Base-by-base conservation (phyloP, 2,888 invertebrate species). In the Spialia ferax region DNA sequence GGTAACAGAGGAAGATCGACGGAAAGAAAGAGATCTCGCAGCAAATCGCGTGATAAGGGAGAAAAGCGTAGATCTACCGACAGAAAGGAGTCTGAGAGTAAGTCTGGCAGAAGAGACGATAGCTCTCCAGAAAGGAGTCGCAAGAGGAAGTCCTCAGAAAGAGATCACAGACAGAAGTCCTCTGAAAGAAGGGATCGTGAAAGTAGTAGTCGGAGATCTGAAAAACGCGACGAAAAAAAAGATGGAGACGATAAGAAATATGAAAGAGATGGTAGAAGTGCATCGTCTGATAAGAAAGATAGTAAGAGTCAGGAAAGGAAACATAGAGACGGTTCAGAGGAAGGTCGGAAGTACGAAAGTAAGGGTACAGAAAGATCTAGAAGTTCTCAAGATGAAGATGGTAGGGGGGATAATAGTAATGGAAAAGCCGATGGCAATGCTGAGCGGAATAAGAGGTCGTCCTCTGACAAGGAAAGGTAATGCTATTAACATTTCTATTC, bases 121-220 rank as follows among this genome's bases (percentile, higher is more conserved):
- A 22, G 52, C n/a, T 65, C 65, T 18, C 35, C 52, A 6, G 67
- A 67, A 0, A 61, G 61, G 55, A 52, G 59, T 52, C 35, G 29
- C 45, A 8, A 18, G 13, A 45, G 35, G 3, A 32, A 22, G 23
- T 35, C 48, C n/a, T 56, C 56, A 13, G 38, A 32, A 11, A 67
- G 61, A n/a, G 61, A 66, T 10, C 20, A 60, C 22, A 60, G 60
- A n/a, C 60, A 54, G 20, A 66, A 22, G 13, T 66, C 66, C 0
- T 29, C 22, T 8, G 66, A 66, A 15, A 54, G 60, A 5, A 54
- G 45, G 23, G 60, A 20, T 22, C 52, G 38, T 10, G 52, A 52
- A 7, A 60, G 66, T 18, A 60, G n/a, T n/a, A n/a, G n/a, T n/a
- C n/a, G 20, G 22, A 52, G 54, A 8, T 66, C 66, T 15, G 66